Evolutionary conservation across 2,113 vertebrate genomes (phyloP).

Genomic region (Psephotus haematonotus): DNA sequence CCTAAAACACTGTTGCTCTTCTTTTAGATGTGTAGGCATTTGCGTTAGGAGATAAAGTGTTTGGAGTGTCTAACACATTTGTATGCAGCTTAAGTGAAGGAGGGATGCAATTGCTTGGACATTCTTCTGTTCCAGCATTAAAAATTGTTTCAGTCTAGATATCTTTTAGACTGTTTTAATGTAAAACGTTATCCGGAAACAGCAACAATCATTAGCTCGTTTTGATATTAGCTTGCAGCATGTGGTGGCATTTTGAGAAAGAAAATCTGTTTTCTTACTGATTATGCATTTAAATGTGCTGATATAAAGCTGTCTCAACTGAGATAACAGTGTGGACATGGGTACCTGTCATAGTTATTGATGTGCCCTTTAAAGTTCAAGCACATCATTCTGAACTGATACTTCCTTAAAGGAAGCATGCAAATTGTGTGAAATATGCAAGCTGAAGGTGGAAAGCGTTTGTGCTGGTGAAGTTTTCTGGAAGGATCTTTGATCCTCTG

Average conservation of each 20-base stretch:
- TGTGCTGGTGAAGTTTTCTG: neutral
- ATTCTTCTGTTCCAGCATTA: neutral
- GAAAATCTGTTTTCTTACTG: neutral
- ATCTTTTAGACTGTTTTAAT: neutral
- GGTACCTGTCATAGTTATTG: conserved; percentile 36
- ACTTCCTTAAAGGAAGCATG: neutral
- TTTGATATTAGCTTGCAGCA: conserved; percentile 12
- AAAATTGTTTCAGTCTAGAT: neutral
- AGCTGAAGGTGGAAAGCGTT: neutral
- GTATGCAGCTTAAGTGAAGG: neutral
- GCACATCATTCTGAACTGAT: neutral
- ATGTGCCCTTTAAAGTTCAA: conserved; percentile 13
- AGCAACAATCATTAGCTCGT: neutral
- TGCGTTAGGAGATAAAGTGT: neutral
- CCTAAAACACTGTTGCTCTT: neutral
- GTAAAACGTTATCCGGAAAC: neutral
- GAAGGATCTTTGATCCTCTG: neutral
- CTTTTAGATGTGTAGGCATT: neutral
- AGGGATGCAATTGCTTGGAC: neutral
- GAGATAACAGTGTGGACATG: neutral
- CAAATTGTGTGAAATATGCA: neutral
- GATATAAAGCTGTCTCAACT: neutral
- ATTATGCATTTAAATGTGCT: neutral
- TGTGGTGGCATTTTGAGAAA: conserved; percentile 30
- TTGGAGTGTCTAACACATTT: neutral